phyloP scores from a whole-genome alignment of 2,113 vertebrate genomes.

The Tiliqua scincoides region DNA sequence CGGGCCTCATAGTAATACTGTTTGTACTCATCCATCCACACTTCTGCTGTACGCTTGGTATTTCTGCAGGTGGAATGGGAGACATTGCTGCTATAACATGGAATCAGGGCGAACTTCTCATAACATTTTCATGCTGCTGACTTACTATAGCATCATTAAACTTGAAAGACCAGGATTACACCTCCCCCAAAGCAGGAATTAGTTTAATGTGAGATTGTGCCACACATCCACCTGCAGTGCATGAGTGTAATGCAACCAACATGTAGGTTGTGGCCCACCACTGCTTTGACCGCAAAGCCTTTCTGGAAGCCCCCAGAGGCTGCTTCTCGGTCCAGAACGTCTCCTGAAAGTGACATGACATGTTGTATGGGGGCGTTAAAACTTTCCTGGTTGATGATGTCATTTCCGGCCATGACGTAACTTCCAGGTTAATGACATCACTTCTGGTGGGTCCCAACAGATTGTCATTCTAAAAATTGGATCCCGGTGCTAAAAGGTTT shows the following conservation, averaged over 20 bases:
- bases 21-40: conserved; percentile 99
- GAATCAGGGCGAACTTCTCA: background rate
- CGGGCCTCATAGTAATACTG: conserved; percentile 96
- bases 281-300: too few species aligned
- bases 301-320: too few species aligned
- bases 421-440: too few species aligned
- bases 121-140: background rate
- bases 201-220: background rate
- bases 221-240: background rate
- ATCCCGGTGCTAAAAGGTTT: too few species aligned
- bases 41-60: conserved; percentile 94
- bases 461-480: too few species aligned
- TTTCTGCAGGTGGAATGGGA: conserved; percentile 79
- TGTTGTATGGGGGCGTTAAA: too few species aligned
- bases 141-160: background rate
- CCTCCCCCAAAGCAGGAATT: background rate
- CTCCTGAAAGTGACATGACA: too few species aligned
- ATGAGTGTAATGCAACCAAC: background rate
- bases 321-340: too few species aligned
- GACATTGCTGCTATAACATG: background rate
- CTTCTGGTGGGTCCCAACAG: too few species aligned
- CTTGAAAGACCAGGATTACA: background rate
- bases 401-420: too few species aligned
- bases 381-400: too few species aligned
- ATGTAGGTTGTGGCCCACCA: too few species aligned